These are phyloP conservation scores for Lanistes nyassanus DNA, from an alignment of 1,140 invertebrate species.

Conservation along the genomic window DNA sequence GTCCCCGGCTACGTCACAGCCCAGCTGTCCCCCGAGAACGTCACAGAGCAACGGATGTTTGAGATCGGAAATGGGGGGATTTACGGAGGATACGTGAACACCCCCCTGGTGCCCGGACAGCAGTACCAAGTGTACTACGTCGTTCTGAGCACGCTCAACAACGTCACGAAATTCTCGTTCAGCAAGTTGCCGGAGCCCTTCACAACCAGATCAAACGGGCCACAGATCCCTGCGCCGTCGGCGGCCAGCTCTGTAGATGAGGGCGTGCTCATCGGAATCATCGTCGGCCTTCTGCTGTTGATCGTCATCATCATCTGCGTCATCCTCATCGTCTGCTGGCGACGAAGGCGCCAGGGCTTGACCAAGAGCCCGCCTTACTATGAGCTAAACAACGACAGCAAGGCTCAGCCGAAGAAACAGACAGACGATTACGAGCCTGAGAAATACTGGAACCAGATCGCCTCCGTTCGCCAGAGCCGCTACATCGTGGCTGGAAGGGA, in stretches of 20 bases:
- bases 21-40: constrained; percentile 37
- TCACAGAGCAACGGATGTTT: constrained; percentile 34
- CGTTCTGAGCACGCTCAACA: constrained; percentile 47
- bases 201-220: constrained; percentile 25
- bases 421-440: constrained; percentile 33
- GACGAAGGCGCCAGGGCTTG: constrained; percentile 25
- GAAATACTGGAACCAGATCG: constrained; percentile 58
- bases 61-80: constrained; percentile 45
- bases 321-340: constrained; percentile 38
- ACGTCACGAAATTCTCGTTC: constrained; percentile 46
- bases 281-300: constrained; percentile 38
- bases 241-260: constrained; percentile 25
- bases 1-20: constrained; percentile 41
- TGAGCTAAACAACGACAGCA: constrained; percentile 31
- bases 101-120: constrained; percentile 34
- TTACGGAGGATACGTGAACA: constrained; percentile 49
- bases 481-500: constrained; percentile 51
- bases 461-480: constrained; percentile 49
- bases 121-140: constrained; percentile 54
- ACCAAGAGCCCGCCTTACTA: constrained; percentile 13
- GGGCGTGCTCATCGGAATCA: constrained; percentile 39
- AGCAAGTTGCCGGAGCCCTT: constrained; percentile 35
- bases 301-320: constrained; percentile 46
- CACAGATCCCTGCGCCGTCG: not conserved
- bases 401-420: constrained; percentile 4